Evolutionary conservation across 2,888 invertebrate genomes (phyloP).

Genomic region (Bruchidius siliquastri): DNA sequence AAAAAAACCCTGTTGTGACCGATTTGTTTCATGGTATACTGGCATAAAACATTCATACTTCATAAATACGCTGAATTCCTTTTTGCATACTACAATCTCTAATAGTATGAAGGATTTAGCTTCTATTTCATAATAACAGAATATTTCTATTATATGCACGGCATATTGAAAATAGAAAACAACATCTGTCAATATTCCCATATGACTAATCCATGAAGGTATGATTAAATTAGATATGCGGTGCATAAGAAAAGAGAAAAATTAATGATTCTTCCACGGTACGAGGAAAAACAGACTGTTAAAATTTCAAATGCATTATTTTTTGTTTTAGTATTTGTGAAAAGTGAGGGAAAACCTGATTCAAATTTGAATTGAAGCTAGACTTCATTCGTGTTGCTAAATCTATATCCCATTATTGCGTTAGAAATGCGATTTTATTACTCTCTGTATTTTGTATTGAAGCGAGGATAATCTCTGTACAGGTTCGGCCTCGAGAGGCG

Average conservation of each 20-base stretch:
- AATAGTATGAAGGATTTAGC: background rate
- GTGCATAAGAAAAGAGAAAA: background rate
- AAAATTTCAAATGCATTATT: background rate
- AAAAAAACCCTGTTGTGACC: background rate
- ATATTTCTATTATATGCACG: background rate
- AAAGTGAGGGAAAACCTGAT: too few relatives aligned
- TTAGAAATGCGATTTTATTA: too few relatives aligned
- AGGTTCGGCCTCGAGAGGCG: too few relatives aligned
- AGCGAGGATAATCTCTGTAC: too few relatives aligned
- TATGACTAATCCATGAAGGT: background rate
- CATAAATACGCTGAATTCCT: background rate
- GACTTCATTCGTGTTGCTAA: too few relatives aligned
- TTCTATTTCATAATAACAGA: background rate
- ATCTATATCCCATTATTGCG: too few relatives aligned
- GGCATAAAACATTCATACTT: background rate
- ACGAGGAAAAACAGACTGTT: background rate
- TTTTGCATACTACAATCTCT: background rate
- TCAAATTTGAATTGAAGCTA: too few relatives aligned
- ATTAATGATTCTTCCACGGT: background rate
- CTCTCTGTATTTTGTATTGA: too few relatives aligned
- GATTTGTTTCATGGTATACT: background rate
- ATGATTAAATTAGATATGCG: background rate
- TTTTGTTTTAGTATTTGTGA: background rate
- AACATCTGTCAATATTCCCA: background rate
- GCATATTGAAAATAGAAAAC: background rate